Conservation (phyloP, 2,797 vertebrate genomes). For the Furcifer pardalis region DNA sequence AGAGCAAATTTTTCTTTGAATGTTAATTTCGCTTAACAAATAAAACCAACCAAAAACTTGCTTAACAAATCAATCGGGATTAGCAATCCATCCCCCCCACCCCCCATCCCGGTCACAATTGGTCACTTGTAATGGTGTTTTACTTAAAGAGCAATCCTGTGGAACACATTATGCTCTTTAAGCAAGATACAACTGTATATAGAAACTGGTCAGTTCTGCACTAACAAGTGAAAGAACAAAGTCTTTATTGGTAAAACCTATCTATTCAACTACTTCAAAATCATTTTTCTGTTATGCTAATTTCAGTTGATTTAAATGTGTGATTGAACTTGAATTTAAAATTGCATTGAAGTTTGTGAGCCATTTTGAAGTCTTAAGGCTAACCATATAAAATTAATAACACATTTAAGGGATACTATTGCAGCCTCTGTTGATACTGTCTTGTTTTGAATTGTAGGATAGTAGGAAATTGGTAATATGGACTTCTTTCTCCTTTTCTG, state of each 20-base stretch:
- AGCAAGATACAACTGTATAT: too few relatives aligned
- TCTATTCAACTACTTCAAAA: background rate
- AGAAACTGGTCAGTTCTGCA: background rate
- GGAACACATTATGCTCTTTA: too few relatives aligned
- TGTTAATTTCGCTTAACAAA: too few relatives aligned
- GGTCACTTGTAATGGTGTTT: too few relatives aligned
- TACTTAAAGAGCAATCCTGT: too few relatives aligned
- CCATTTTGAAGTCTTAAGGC: background rate
- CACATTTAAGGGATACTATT: background rate
- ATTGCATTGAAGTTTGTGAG: background rate
- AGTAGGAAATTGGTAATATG: background rate
- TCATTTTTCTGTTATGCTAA: background rate
- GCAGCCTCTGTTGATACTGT: background rate
- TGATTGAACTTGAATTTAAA: background rate
- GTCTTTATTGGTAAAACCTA: background rate
- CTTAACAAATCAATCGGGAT: too few relatives aligned
- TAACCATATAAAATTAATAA: background rate
- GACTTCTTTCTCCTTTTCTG: conserved; percentile 19
- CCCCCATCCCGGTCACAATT: too few relatives aligned
- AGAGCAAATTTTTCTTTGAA: too few relatives aligned
- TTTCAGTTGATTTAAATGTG: background rate
- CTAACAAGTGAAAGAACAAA: background rate
- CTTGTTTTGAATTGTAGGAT: background rate
- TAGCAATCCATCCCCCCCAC: too few relatives aligned
- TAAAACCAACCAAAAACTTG: too few relatives aligned